Evolutionary conservation across 2,113 vertebrate species (phyloP), one percentile per base, ranked within the genome.

Genomic region (Noctilio leporinus): DNA sequence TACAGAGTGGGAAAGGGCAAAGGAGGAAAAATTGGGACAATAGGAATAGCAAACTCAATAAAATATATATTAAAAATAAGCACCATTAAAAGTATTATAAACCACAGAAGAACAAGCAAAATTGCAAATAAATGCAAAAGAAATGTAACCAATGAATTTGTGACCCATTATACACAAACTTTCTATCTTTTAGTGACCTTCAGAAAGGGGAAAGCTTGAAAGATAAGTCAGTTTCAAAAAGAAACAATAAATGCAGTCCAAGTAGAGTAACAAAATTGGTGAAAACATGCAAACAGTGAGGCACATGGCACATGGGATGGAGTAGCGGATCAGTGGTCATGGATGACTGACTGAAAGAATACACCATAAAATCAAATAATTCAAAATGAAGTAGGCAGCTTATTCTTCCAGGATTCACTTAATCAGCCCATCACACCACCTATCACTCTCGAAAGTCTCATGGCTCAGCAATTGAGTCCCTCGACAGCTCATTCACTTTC

Each of bases 21-120:
- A n/a, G n/a, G n/a, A n/a, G n/a, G n/a, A n/a, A n/a, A n/a, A n/a
- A n/a, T n/a, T n/a, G n/a, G n/a, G n/a, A n/a, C n/a, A n/a, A n/a
- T n/a, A n/a, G n/a, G n/a, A n/a, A n/a, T n/a, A n/a, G n/a, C n/a
- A n/a, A n/a, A n/a, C n/a, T n/a, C n/a, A n/a, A n/a, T n/a, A n/a
- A n/a, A n/a, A n/a, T n/a, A n/a, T n/a, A n/a, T n/a, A n/a, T n/a
- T 16, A 40, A 87, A 67, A 45, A 59, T 45, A 94, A 75, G 75
- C 4, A 87, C 16, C 40, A 59, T 38, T 80, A 49, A 85, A 77
- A 86, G 8, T 35, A 89, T n/a, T 28, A 55, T 28, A n/a, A 87
- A 33, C 10, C 24, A 53, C 0, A 38, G 5, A 33, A 49, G 16
- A 11, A n/a, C 47, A 59, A 59, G 67, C 33, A 43, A 40, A 26